Base-by-base conservation (phyloP, 2,888 invertebrate genomes). In the Aspidiotus rigidus region DNA sequence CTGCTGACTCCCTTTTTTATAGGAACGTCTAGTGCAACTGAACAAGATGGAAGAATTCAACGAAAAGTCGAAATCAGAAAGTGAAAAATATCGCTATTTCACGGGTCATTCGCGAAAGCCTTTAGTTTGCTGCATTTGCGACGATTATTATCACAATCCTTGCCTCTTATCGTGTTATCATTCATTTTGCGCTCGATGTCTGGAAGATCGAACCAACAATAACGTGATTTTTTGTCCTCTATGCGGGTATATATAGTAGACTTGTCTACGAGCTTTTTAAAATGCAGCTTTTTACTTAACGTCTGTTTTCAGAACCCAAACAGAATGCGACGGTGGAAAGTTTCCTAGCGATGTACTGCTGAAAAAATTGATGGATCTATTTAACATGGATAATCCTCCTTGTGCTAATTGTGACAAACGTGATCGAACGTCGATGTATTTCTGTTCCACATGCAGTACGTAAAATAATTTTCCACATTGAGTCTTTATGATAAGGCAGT, bases 321-420 rank as follows among this genome's bases (percentile, higher is more conserved):
- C 85, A 5, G 77, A 81, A 70, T 76, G 86, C 73, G 85, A 85
- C 76, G 86, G 86, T 74, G 85, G 84, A 78, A 76, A 84, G 71
- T 86, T 86, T 70, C 84, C 85, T 7, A 79, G 83, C 44, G 89
- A 89, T 78, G 81, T 81, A 60, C 78, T 89, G 72, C 84, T 88
- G 78, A 80, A 84, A 49, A 88, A 87, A 76, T 79, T 89, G 71
- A 83, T 89, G 49, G 87, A 87, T 73, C 81, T 86, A 67, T 84
- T 86, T 0, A 84, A 86, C 75, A 85, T 86, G 72, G 85, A 86
- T 74, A 85, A 86, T 76, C 87, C 88, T 64, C 83, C 84, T 7
- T 89, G 89, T 79, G 87, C 88, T 72, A 89, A 89, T 78, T 89
- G 89, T 78, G 88, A 89, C 79, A 87, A 87, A 75, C 78, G 84